Evolutionary conservation across 2,888 invertebrate species (phyloP).

Genomic region (Cenopis cana): DNA sequence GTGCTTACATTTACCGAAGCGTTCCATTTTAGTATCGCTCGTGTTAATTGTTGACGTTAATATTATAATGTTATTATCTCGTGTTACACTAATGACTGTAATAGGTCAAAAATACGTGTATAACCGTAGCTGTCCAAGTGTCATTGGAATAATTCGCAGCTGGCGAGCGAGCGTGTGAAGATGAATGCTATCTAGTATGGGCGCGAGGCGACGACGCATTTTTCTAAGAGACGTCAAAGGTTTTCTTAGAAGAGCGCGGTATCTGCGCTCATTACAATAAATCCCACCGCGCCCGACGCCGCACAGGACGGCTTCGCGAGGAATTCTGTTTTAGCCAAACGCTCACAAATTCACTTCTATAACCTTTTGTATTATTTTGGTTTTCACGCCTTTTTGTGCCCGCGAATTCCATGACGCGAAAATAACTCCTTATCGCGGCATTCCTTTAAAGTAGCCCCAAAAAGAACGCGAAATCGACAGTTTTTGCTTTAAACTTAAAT

Average conservation of each 20-base stretch:
- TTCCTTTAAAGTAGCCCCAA: conserved; percentile 80
- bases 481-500: conserved; percentile 76
- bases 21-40: not conserved
- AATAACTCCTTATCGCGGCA: conserved; percentile 84
- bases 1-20: not conserved
- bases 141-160: conserved; percentile 3
- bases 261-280: conserved; percentile 81
- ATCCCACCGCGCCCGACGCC: conserved; percentile 78
- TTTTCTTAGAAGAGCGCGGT: conserved; percentile 78
- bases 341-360: conserved; percentile 84
- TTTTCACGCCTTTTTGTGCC: conserved; percentile 84
- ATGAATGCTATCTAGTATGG: conserved; percentile 54
- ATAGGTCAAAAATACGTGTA: not conserved
- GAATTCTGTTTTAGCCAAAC: conserved; percentile 84
- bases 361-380: conserved; percentile 83
- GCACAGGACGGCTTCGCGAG: conserved; percentile 84
- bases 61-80: not conserved
- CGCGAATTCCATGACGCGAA: conserved; percentile 81
- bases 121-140: not conserved
- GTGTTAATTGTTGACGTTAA: not conserved
- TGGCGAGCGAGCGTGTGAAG: conserved; percentile 51
- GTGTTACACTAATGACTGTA: not conserved
- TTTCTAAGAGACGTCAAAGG: conserved; percentile 74
- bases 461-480: conserved; percentile 72
- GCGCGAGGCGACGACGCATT: conserved; percentile 56